Evolutionary conservation across 2,888 invertebrate genomes (phyloP), one percentile per base, ranked within the genome.

Genomic region (Lithosia quadra): DNA sequence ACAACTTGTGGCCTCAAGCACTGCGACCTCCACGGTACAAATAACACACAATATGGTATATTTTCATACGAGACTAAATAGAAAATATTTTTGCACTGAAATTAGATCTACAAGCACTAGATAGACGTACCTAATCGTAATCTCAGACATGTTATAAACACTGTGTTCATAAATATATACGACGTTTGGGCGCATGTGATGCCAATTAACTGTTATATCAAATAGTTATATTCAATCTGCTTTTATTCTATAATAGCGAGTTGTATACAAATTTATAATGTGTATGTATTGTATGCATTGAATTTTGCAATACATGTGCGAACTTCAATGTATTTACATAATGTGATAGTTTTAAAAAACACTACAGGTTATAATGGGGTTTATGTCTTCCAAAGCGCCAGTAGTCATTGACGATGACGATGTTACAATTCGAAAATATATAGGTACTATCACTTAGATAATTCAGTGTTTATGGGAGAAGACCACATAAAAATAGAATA

Each of bases 41-140:
- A 94, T 84, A 63, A 73, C 88, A 84, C 87, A 87, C 85, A 87
- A 83, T 58, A 67, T 61, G 84, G 77, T 92, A 89, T 94, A 94
- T 94, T 94, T 93, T 94, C 88, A 87, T 92, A 90, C 79, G 82
- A 88, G 79, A 88, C 82, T 55, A 63, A 78, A 88, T 87, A 86
- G 80, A 86, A 85, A 60, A 82, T 94, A 94, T 94, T 94, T 94
- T 94, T 94, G 93, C 94, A 94, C 93, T 80, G 76, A 85, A 83
- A 79, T 76, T 91, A 90, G 88, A 85, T 79, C 88, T 86, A 86
- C 83, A 86, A 85, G 86, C 91, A 91, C 88, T 89, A 76, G 56
- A 77, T 76, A 74, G 68, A 81, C 78, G 33, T 33, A 58, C 24
- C 24, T 22, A 78, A 55, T 55, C 0, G 71, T 71, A 69, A 73